A percentile compares a stretch with the other conserved stretches of the same genome.
These are phyloP conservation scores for Cinclus cinclus DNA, from an alignment of 2,113 vertebrate species.

Conservation along the genomic window DNA sequence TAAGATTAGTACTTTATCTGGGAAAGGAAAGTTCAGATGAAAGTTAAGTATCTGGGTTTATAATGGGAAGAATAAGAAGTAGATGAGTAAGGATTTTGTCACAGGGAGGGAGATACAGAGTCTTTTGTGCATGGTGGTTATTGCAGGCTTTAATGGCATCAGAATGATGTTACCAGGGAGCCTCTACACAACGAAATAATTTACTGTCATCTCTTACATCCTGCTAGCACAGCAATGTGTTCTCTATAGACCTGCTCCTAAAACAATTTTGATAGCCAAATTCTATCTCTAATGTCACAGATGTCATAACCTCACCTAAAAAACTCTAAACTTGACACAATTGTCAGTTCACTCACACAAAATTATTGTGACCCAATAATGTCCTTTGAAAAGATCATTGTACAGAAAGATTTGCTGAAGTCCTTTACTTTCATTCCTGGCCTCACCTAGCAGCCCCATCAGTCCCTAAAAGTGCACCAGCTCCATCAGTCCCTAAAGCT, in stretches of 20 bases:
- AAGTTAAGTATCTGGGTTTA: background rate
- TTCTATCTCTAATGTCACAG: background rate
- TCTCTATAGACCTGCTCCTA: background rate
- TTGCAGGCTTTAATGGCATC: conserved; percentile 10
- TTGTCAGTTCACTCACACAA: background rate
- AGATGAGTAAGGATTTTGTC: conserved; percentile 1
- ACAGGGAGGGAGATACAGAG: background rate
- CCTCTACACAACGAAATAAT: conserved; percentile 24
- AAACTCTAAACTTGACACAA: background rate
- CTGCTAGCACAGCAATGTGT: background rate
- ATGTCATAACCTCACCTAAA: background rate
- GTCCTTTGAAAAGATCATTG: background rate
- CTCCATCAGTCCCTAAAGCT: no score
- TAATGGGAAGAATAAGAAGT: background rate
- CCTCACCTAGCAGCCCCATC: no score
- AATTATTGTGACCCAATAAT: background rate
- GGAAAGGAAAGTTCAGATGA: background rate
- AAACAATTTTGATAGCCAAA: background rate
- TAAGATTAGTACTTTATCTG: background rate
- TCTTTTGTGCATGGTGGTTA: conserved; percentile 27
- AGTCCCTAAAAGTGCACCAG: no score
- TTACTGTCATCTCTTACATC: conserved; percentile 36
- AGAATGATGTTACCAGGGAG: conserved; percentile 17
- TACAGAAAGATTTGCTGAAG: background rate
- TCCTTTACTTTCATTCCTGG: background rate